Evolutionary conservation across 2,113 vertebrate species (phyloP), one percentile per base, ranked within the genome.

Genomic region (Lagopus leucura): DNA sequence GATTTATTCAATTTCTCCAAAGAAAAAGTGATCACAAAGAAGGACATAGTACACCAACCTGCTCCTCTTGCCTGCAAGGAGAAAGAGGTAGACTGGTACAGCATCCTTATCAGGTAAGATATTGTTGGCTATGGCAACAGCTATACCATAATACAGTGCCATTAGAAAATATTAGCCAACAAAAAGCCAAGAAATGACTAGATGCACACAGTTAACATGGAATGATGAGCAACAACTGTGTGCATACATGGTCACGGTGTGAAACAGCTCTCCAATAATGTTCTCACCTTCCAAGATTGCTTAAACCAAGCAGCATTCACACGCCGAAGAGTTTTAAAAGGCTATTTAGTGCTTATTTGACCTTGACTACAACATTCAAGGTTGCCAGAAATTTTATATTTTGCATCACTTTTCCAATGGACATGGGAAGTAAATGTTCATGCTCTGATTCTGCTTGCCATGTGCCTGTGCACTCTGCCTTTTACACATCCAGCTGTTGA

Each of bases 331-430:
- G n/a, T 61, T 47, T 73, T 67, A 81, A 42, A 63, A 67, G 60
- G 70, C 25, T 38, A 84, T 63, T 94, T 94, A 89, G 78, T 83
- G 79, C 30, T 70, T 18, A 61, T 72, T 55, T 97, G 96, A 96
- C 95, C 96, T 97, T 94, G 89, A 75, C 55, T 57, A 36, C 42
- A 80, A 84, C 60, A 96, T 57, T 91, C 91, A 94, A 96, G 86
- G 86, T 69, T 96, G 86, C 84, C 89, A 92, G 75, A 95, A 74
- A 78, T 86, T 90, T 90, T 86, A 69, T 50, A 25, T 90, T 96
- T 96, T 76, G 74, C 69, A 89, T 92, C 40, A 88, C 87, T 63
- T 94, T 92, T 93, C 52, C 89, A 89, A 77, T 9, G 47, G 42
- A 93, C 20, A 87, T 76, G 57, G 91, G 92, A 93, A 87, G 32